Evolutionary conservation across 2,888 invertebrate species (phyloP), one percentile per base, ranked within the genome.

Genomic region (Melanchra persicariae): DNA sequence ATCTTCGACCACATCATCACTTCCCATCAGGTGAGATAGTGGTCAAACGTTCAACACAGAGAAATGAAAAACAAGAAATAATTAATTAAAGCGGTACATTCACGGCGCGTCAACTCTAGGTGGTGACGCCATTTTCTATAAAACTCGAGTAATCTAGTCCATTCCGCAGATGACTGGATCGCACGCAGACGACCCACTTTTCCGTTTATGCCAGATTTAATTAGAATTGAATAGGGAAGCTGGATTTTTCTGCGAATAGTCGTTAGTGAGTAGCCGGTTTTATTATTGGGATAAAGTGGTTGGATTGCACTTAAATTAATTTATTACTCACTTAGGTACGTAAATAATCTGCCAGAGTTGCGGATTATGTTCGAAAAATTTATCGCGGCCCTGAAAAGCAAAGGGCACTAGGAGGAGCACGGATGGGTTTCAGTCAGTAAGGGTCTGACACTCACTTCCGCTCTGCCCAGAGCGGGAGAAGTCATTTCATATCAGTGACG

Each of bases 131-230:
- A 74, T 66, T 84, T 86, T 79, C 65, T 75, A 81, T 72, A 70
- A 81, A 85, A 71, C 76, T 74, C 61, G 49, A 72, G 73, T 79
- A 81, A 82, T 82, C 84, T 71, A 81, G 80, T 77, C 59, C 72
- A 77, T 83, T 83, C 69, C 70, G 62, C 61, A 77, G 80, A 79
- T 76, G 82, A 77, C 76, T 68, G 71, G 77, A 82, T 79, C 67
- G 79, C 63, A 84, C 81, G 86, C 84, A 82, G 82, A 40, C 61
- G 85, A 74, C 82, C 86, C 77, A 86, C 61, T 84, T 81, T 77
- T 54, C 63, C 65, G 62, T 71, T 70, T 77, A 76, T 75, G 62
- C 72, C 62, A 72, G 77, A 81, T 84, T 86, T 87, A 87, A 86
- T 86, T 85, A 85, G 82, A 85, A 80, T 73, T 76, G 77, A 86